Evolutionary conservation across 2,797 vertebrate genomes (phyloP).

Genomic region (Tangara arthus): DNA sequence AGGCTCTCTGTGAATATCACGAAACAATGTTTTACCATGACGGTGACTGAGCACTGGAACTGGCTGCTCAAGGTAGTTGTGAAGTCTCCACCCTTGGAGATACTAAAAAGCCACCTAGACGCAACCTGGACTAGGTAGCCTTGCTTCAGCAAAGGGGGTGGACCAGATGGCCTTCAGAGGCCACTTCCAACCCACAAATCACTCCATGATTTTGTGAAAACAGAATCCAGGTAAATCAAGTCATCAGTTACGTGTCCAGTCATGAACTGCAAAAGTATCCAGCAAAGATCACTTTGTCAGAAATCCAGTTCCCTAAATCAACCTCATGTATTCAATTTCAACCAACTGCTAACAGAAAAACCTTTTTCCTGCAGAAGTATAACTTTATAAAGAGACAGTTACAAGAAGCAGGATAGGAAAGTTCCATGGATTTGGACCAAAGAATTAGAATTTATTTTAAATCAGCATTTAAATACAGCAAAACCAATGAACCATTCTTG

Average conservation of each 20-base stretch:
- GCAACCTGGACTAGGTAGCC: background rate
- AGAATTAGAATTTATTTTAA: background rate
- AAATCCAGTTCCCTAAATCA: background rate
- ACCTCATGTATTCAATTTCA: background rate
- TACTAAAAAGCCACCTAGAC: background rate
- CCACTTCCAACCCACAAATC: background rate
- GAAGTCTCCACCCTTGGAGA: background rate
- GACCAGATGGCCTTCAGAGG: background rate
- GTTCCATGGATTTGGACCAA: background rate
- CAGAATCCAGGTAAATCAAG: background rate
- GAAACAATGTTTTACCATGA: background rate
- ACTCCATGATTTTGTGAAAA: background rate
- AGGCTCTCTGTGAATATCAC: background rate
- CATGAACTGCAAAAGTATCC: background rate
- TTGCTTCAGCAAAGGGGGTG: background rate
- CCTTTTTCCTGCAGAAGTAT: background rate
- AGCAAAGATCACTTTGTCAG: background rate
- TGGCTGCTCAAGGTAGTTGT: background rate
- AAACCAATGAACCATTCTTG: background rate
- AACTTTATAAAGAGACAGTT: background rate
- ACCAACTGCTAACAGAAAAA: background rate
- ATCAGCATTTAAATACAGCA: background rate
- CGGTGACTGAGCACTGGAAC: background rate
- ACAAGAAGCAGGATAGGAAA: background rate
- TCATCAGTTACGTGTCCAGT: background rate